Evolutionary conservation across 2,113 vertebrate species (phyloP).

Genomic region (Rhombomys opimus): DNA sequence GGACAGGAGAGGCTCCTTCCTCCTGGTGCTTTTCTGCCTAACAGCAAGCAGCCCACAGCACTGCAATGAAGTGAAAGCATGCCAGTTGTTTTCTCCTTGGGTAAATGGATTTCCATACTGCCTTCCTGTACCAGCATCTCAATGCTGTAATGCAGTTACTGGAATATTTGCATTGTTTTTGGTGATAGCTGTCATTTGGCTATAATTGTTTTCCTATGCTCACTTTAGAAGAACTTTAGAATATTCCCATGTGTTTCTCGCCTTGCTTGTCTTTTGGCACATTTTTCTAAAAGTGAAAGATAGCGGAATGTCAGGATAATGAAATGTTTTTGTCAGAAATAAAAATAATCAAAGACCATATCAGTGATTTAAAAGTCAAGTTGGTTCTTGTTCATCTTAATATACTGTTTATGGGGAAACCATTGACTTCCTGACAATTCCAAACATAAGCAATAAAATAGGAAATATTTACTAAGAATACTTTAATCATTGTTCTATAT

Average conservation of each 20-base stretch:
- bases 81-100: background rate
- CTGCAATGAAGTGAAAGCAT: background rate
- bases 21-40: accelerated
- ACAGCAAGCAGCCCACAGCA: background rate
- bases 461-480: conserved; percentile 30
- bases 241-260: background rate
- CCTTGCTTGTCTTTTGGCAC: conserved; percentile 22
- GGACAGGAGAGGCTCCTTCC: background rate
- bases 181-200: background rate
- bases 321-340: conserved; percentile 48
- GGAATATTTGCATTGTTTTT: conserved; percentile 3
- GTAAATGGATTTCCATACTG: background rate
- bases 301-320: background rate
- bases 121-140: conserved; percentile 9
- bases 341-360: conserved; percentile 48
- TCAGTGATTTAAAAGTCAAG: conserved; percentile 24
- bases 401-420: background rate
- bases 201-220: background rate
- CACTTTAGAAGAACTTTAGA: background rate
- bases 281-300: background rate
- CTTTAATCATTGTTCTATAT: conserved; percentile 33
- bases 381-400: conserved; percentile 42
- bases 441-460: conserved; percentile 57
- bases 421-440: background rate
- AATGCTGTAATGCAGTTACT: background rate